Percentiles rank a stretch among this genome's conserved stretches.
Conservation (phyloP, 2,113 vertebrate genomes). For the Clarias batrachus region DNA sequence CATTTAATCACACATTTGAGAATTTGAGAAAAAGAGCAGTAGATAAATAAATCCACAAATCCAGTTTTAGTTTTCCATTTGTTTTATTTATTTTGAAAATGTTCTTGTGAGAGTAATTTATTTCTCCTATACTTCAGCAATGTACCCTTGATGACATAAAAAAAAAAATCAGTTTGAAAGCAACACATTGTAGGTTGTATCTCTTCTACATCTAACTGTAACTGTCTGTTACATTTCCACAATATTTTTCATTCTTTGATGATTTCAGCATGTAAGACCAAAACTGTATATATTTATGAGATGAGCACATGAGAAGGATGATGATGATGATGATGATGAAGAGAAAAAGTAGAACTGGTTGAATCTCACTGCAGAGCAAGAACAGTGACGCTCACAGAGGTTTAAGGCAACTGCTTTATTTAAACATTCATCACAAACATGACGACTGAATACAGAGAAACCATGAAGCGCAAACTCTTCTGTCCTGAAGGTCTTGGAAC, state of each 20-base stretch:
- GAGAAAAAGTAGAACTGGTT: not conserved
- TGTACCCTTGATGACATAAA: not conserved
- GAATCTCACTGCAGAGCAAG: no score
- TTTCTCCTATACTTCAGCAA: not conserved
- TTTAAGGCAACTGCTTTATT: not conserved
- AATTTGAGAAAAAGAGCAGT: not conserved
- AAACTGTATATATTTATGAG: no score
- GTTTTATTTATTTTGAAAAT: no score
- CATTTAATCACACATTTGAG: no score
- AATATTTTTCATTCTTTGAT: not conserved
- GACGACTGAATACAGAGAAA: not conserved
- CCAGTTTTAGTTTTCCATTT: not conserved
- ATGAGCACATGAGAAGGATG: not conserved
- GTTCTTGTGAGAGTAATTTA: not conserved
- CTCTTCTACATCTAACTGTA: no score
- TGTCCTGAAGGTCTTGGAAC: not conserved
- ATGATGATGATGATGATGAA: not conserved
- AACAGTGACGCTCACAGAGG: not conserved
- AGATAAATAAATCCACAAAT: not conserved
- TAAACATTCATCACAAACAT: no score
- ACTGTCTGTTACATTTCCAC: no score
- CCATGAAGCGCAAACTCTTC: not conserved
- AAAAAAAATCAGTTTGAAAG: not conserved
- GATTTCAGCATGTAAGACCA: not conserved
- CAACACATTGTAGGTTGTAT: not conserved